A percentile compares a stretch with the other conserved stretches of the same genome.
Evolutionary conservation across 2,797 vertebrate genomes (phyloP).

Genomic region (Gephyroberyx darwinii): DNA sequence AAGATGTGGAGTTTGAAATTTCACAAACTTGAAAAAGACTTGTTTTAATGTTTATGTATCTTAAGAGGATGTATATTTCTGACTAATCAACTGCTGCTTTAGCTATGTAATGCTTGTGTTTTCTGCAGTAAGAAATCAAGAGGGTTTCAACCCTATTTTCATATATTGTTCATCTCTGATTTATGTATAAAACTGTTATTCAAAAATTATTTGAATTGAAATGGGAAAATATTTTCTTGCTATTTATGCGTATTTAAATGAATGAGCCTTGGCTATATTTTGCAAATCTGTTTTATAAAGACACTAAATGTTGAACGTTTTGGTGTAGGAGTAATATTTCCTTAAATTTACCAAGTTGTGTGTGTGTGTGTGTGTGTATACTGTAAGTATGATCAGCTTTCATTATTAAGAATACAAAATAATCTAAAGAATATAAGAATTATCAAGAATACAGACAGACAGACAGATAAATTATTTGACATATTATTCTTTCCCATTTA

Average conservation of each 20-base stretch:
- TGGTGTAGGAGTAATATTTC: constrained; percentile 63
- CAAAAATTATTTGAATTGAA: constrained; percentile 75
- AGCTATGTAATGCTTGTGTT: constrained; percentile 76
- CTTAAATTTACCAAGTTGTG: neutral
- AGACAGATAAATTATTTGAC: neutral
- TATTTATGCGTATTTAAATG: constrained; percentile 89
- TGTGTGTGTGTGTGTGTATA: constrained; percentile 14
- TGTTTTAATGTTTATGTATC: constrained; percentile 74
- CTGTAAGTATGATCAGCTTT: neutral
- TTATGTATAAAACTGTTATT: constrained; percentile 73
- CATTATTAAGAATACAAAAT: neutral
- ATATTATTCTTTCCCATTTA: too few species aligned
- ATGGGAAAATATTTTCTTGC: constrained; percentile 85
- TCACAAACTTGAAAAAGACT: constrained; percentile 80
- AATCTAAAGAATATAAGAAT: too few species aligned
- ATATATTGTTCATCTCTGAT: constrained; percentile 75
- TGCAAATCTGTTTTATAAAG: constrained; percentile 88
- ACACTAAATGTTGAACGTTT: constrained; percentile 81
- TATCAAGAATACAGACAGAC: neutral
- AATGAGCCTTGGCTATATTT: constrained; percentile 88
- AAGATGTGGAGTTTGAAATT: constrained; percentile 83
- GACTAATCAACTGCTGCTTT: constrained; percentile 71
- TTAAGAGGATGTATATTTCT: constrained; percentile 73
- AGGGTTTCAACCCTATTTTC: constrained; percentile 60
- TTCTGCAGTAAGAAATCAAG: constrained; percentile 74